Percentiles rank a stretch among this genome's conserved stretches.
phyloP scores from a whole-genome alignment of 2,113 vertebrate genomes.

The Grammomys surdaster region DNA sequence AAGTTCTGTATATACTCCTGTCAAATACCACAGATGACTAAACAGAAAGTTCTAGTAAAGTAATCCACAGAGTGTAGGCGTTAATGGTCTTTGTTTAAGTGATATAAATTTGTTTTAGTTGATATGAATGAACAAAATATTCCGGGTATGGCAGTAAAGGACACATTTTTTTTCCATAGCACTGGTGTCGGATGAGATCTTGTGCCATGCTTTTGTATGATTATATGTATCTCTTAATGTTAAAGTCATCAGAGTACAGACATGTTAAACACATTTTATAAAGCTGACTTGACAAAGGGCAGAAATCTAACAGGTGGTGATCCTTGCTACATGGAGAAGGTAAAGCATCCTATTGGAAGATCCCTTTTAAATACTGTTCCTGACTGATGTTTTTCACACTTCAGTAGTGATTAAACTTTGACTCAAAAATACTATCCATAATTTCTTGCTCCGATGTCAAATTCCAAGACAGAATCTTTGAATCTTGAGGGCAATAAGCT shows the following conservation, averaged over 20 bases:
- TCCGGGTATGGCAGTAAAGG: neutral
- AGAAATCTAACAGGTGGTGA: neutral
- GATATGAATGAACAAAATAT: neutral
- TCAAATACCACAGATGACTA: neutral
- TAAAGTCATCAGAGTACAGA: neutral
- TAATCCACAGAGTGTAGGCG: neutral
- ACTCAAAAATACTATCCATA: neutral
- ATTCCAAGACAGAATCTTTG: neutral
- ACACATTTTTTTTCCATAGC: neutral
- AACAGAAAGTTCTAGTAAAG: slow-evolving; percentile 54
- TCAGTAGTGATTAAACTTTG: slow-evolving; percentile 42
- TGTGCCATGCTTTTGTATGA: neutral
- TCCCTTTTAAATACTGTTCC: neutral
- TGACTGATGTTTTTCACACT: neutral
- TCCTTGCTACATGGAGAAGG: neutral
- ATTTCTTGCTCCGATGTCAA: slow-evolving; percentile 4
- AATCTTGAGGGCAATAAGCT: neutral
- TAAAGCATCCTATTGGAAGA: slow-evolving; percentile 5
- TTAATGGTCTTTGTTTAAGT: slow-evolving; percentile 9
- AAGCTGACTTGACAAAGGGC: neutral
- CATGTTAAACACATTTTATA: slow-evolving; percentile 1
- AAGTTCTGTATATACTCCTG: neutral
- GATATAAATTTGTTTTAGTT: neutral
- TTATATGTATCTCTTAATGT: neutral
- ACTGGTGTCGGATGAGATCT: neutral